A percentile compares a stretch with the other conserved stretches of the same genome.
Evolutionary conservation across 2,113 vertebrate genomes (phyloP).

Genomic region (Heterotis niloticus): DNA sequence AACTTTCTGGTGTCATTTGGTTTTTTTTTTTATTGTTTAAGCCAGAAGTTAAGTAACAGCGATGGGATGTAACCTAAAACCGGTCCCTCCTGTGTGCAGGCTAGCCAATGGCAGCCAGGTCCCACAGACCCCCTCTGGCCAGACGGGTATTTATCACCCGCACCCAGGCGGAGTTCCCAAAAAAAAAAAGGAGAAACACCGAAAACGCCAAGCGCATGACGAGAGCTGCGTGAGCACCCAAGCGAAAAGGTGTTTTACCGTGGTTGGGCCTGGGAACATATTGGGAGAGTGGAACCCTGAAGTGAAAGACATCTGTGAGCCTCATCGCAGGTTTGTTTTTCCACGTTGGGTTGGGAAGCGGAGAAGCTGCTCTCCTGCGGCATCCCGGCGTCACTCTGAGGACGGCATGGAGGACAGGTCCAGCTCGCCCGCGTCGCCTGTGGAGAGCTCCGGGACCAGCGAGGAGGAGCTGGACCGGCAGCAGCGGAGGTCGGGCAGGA

Average conservation of each 20-base stretch:
- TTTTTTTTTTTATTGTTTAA: too few species aligned
- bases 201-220: too few species aligned
- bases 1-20: too few species aligned
- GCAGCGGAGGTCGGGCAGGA: slow-evolving; percentile 59
- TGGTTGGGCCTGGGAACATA: too few species aligned
- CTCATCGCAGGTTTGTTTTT: slow-evolving; percentile 36
- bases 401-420: slow-evolving; percentile 74
- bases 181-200: too few species aligned
- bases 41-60: too few species aligned
- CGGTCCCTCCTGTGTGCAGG: slow-evolving; percentile 26
- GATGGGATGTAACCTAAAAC: slow-evolving; percentile 24
- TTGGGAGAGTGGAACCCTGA: too few species aligned
- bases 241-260: too few species aligned
- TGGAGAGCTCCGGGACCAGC: slow-evolving; percentile 71
- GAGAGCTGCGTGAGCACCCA: too few species aligned
- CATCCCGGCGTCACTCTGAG: slow-evolving; percentile 63
- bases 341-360: slow-evolving; percentile 64
- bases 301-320: slow-evolving; percentile 22
- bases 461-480: slow-evolving; percentile 73
- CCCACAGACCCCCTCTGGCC: slow-evolving; percentile 64
- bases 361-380: slow-evolving; percentile 54
- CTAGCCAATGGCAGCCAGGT: slow-evolving; percentile 63
- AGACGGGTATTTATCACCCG: slow-evolving; percentile 35
- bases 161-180: too few species aligned
- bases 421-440: slow-evolving; percentile 68